A percentile compares a stretch with the other conserved stretches of the same genome.
Conservation (phyloP, 92 coral and sea anemone genomes). For the Parazoanthus atlanticus region DNA sequence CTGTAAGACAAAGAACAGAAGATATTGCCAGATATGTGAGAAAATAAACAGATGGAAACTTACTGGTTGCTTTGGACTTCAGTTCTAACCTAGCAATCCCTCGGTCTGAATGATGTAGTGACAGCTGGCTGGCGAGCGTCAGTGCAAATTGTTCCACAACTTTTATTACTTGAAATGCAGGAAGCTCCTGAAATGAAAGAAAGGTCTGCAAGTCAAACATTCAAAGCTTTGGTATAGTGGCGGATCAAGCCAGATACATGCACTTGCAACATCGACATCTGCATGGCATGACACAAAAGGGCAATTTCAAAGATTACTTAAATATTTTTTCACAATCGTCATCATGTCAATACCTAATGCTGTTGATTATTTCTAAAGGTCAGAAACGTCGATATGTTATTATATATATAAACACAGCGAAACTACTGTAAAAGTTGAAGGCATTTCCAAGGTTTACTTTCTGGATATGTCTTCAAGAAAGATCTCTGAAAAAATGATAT, state of each 20-base stretch:
- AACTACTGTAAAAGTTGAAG: no score
- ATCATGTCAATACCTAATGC: no score
- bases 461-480: no score
- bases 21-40: not conserved
- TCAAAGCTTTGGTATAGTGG: not conserved
- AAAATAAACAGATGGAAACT: not conserved
- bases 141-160: slow-evolving; percentile 1
- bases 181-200: not conserved
- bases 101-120: not conserved
- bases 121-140: not conserved
- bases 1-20: no score
- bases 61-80: not conserved
- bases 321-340: no score
- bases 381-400: no score
- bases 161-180: not conserved
- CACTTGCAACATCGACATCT: not conserved
- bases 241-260: no score
- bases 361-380: no score
- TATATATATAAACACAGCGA: no score
- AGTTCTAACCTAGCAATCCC: not conserved
- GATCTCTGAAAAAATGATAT: no score
- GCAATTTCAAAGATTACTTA: not conserved
- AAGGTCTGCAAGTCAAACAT: no score
- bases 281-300: not conserved
- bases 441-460: no score